A percentile compares a stretch with the other conserved stretches of the same genome.
Evolutionary conservation across 1,140 invertebrate genomes (phyloP).

Genomic region (Caenorhabditis inopinata): DNA sequence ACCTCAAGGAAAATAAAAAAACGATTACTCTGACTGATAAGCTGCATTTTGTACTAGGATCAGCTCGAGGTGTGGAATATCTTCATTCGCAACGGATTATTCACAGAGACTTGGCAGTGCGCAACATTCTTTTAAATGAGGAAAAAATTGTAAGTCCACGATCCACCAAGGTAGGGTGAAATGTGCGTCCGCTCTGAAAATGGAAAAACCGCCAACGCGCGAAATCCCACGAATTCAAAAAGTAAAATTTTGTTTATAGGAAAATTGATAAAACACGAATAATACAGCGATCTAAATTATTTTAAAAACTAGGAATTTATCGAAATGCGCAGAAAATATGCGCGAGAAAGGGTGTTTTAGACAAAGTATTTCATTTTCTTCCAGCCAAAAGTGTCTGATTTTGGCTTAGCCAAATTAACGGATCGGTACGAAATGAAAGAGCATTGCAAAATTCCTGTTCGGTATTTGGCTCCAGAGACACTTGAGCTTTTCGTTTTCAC

Average conservation of each 20-base stretch:
- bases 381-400: constrained; percentile 1
- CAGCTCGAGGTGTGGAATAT: not conserved
- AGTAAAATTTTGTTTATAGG: no score
- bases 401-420: not conserved
- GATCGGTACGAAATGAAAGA: not conserved
- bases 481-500: not conserved
- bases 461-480: constrained; percentile 1
- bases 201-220: no score
- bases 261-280: no score
- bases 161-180: no score
- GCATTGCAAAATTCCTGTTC: not conserved
- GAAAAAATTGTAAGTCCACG: not conserved
- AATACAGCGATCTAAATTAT: no score
- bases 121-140: not conserved
- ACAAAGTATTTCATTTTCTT: no score
- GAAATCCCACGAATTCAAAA: no score
- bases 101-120: not conserved
- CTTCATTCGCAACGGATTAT: not conserved
- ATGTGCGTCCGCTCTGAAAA: no score
- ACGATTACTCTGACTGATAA: not conserved
- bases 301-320: no score
- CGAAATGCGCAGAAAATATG: no score
- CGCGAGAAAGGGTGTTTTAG: no score
- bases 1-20: not conserved
- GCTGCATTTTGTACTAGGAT: not conserved